Evolutionary conservation across 2,113 vertebrate species (phyloP).

Genomic region (Calonectris borealis): DNA sequence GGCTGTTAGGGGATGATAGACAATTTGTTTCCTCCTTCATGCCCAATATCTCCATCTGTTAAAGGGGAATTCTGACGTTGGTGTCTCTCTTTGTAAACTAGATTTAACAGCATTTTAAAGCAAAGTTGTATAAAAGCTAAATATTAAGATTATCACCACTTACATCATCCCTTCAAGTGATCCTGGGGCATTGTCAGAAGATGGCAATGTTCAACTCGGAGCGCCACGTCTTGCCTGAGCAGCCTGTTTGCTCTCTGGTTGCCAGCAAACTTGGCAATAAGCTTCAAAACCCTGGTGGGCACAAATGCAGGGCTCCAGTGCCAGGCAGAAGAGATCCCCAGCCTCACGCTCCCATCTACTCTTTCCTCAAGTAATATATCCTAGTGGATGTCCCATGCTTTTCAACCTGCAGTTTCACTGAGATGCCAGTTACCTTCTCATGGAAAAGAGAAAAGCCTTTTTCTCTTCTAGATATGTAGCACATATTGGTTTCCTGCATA

Average conservation of each 20-base stretch:
- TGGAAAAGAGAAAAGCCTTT: neutral
- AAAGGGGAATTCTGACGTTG: neutral
- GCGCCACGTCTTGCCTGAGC: neutral
- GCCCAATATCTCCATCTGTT: neutral
- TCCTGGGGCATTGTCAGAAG: neutral
- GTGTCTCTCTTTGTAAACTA: neutral
- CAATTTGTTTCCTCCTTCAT: neutral
- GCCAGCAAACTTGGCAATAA: neutral
- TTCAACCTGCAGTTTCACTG: neutral
- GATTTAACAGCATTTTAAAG: neutral
- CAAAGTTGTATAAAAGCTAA: neutral
- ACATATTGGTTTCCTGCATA: neutral
- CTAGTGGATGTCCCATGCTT: neutral
- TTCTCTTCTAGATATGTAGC: neutral
- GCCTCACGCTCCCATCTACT: neutral
- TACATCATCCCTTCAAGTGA: neutral
- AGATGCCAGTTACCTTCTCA: neutral
- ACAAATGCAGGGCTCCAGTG: neutral
- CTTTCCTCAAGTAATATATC: neutral
- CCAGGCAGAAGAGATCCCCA: neutral
- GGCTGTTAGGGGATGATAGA: neutral
- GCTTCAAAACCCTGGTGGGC: neutral
- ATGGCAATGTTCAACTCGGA: rapidly evolving
- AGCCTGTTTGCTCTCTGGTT: neutral
- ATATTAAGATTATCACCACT: neutral